Evolutionary conservation across 2,113 vertebrate genomes (phyloP).

Genomic region (Canis aureus): DNA sequence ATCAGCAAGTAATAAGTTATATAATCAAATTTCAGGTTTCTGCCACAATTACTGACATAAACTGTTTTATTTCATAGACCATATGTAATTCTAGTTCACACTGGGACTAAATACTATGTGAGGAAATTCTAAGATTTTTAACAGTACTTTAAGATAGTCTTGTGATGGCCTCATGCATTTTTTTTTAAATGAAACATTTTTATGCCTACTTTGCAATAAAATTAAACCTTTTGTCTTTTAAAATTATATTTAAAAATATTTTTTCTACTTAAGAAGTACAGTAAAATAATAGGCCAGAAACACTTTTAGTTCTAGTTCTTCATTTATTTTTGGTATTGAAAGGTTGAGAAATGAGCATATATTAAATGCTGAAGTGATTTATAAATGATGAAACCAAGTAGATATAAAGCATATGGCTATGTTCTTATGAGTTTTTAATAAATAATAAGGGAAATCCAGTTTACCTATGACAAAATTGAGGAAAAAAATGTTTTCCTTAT

Average conservation of each 20-base stretch:
- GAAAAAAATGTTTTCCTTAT: not conserved
- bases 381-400: not conserved
- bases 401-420: not conserved
- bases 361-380: not conserved
- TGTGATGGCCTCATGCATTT: not conserved
- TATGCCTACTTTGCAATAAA: slow-evolving; percentile 36
- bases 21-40: not conserved
- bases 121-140: not conserved
- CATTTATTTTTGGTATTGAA: not conserved
- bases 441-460: not conserved
- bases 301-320: not conserved
- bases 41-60: not conserved
- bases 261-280: not conserved
- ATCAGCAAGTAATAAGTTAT: not conserved
- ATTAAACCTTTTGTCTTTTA: not conserved
- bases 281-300: slow-evolving; percentile 2
- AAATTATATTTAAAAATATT: not conserved
- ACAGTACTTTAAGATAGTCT: not conserved
- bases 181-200: not conserved
- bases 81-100: not conserved
- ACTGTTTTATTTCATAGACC: not conserved
- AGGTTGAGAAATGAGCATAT: not conserved
- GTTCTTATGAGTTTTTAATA: not conserved
- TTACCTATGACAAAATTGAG: not conserved
- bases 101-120: not conserved